phyloP scores from a whole-genome alignment of 1,140 invertebrate species.

The Trichonephila inaurata region DNA sequence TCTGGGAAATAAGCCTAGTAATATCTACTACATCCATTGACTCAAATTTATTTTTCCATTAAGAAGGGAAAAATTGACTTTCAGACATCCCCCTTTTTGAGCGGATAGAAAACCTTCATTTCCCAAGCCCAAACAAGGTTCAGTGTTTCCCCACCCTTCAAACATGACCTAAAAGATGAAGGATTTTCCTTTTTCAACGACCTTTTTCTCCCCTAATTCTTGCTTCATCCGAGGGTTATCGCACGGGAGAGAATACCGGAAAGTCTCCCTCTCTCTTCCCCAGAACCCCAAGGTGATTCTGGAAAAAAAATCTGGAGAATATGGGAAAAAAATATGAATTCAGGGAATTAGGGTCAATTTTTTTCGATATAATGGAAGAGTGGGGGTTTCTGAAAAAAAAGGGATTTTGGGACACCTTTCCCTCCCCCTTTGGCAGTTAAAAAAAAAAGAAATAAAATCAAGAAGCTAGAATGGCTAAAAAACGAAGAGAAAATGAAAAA shows the following conservation, averaged over 20 bases:
- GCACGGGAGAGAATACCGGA: not conserved
- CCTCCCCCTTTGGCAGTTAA: no score
- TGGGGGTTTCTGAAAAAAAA: no score
- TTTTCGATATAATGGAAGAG: not conserved
- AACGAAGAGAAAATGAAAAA: no score
- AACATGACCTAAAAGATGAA: conserved; percentile 4
- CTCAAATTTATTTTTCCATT: not conserved
- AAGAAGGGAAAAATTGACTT: not conserved
- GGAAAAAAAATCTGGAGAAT: not conserved
- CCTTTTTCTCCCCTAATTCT: not conserved
- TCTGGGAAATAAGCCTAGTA: no score
- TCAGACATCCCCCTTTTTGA: not conserved
- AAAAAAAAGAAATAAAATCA: no score
- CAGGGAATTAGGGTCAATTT: not conserved
- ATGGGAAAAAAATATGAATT: not conserved
- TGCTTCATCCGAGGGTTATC: not conserved
- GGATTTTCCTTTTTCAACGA: not conserved
- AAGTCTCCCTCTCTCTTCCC: not conserved
- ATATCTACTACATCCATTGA: not conserved
- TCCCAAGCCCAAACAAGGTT: not conserved
- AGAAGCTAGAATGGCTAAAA: no score
- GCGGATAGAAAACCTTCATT: not conserved
- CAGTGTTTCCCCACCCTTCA: not conserved
- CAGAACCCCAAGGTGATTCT: no score
- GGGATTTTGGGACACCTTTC: no score